phyloP scores from a whole-genome alignment of 2,113 vertebrate species.

The Triplophysa rosa region DNA sequence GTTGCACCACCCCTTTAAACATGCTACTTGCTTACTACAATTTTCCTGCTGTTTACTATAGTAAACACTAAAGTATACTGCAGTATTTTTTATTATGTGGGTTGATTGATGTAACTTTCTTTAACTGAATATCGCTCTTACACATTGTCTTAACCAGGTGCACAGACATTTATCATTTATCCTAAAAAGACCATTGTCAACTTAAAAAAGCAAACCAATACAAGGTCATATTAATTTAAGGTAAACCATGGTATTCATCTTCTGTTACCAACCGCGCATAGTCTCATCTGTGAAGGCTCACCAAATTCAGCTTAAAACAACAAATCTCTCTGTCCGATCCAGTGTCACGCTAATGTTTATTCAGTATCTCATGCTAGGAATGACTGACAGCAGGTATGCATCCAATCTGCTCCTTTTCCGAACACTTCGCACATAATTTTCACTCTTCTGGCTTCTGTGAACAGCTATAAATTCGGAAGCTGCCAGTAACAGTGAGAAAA shows the following conservation, averaged over 20 bases:
- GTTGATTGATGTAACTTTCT: too few relatives aligned
- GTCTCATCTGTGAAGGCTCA: neutral
- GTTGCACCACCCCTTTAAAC: too few relatives aligned
- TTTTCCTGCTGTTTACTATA: too few relatives aligned
- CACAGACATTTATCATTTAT: too few relatives aligned
- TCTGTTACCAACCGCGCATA: neutral
- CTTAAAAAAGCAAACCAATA: too few relatives aligned
- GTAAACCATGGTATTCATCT: neutral
- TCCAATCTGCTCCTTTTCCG: neutral
- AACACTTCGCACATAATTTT: slow-evolving; percentile 31
- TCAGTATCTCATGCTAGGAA: neutral
- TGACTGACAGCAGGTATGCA: slow-evolving; percentile 7
- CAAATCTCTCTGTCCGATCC: neutral
- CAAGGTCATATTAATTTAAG: too few relatives aligned
- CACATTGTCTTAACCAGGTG: too few relatives aligned
- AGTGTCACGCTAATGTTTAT: neutral
- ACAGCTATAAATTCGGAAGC: slow-evolving; percentile 38
- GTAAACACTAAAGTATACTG: too few relatives aligned
- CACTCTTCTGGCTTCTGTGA: slow-evolving; percentile 1
- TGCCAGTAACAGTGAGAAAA: slow-evolving; percentile 28
- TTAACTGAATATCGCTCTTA: too few relatives aligned
- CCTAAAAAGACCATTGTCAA: too few relatives aligned
- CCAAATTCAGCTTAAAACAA: neutral
- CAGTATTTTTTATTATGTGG: too few relatives aligned
- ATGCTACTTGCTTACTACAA: too few relatives aligned